Percentiles rank a stretch among this genome's conserved stretches.
These are phyloP conservation scores for Phaetusa simplex DNA, from an alignment of 2,113 vertebrate genomes.

Conservation along the genomic window DNA sequence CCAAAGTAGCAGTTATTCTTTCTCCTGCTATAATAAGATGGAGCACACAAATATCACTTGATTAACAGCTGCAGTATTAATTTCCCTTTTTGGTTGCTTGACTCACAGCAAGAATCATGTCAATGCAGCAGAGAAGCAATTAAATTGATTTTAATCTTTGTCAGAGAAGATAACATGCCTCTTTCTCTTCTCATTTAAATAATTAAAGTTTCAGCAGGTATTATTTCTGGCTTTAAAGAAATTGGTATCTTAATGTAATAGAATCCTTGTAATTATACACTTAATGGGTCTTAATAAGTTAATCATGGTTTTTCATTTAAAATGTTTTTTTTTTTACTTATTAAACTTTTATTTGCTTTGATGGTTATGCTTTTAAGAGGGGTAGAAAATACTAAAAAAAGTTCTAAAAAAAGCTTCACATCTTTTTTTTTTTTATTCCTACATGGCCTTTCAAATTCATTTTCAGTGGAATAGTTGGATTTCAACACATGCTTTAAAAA, in stretches of 20 bases:
- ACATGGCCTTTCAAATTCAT: constrained; percentile 25
- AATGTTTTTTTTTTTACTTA: constrained; percentile 75
- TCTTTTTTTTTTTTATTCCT: not conserved
- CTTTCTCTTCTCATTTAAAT: constrained; percentile 86
- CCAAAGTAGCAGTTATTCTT: constrained; percentile 51
- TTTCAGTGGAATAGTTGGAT: constrained; percentile 25
- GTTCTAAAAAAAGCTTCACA: constrained; percentile 13
- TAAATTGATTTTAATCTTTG: constrained; percentile 90
- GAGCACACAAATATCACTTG: constrained; percentile 77
- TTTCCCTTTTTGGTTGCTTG: constrained; percentile 85
- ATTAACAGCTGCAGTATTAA: constrained; percentile 85
- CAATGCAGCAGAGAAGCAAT: constrained; percentile 85
- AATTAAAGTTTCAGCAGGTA: constrained; percentile 87
- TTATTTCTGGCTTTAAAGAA: constrained; percentile 86
- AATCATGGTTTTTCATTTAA: constrained; percentile 83
- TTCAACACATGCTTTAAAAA: constrained; percentile 16
- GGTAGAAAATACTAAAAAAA: constrained; percentile 41
- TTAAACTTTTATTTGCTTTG: constrained; percentile 79
- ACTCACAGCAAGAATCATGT: constrained; percentile 85
- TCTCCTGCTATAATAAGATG: constrained; percentile 71
- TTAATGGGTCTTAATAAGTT: constrained; percentile 85
- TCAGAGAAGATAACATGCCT: constrained; percentile 85
- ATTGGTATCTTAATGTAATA: constrained; percentile 83
- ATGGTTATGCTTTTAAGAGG: constrained; percentile 64
- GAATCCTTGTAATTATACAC: constrained; percentile 84